Base-by-base conservation (phyloP, 1,140 invertebrate genomes). In the Bradynema listronoti region DNA sequence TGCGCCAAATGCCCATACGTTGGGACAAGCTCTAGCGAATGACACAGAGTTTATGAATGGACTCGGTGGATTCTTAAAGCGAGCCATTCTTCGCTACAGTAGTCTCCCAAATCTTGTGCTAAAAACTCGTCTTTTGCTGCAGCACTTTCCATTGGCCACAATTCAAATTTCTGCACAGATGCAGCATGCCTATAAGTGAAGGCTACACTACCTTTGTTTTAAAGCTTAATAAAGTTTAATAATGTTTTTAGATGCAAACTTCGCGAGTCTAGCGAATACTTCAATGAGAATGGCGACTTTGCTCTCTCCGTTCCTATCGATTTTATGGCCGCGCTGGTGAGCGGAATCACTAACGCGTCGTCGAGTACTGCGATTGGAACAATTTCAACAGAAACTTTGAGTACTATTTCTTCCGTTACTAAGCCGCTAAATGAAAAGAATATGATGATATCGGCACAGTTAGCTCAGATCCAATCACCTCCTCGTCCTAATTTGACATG, bases 101-200 rank as follows among this genome's bases (percentile, higher is more conserved):
- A 60, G 60, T 47, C 55, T 75, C 41, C 73, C 73, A 24, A 63
- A 78, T 57, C 36, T 76, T 2, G 76, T 76, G 6, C 39, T 76
- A 16, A 76, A 78, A 56, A 76, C 73, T 14, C 64, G 73, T 22
- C 66, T 76, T 32, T 47, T 76, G 7, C 61, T 76, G 5, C 73
- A 76, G 51, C 76, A 76, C 41, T 78, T 76, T 42, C 69, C 73
- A 14, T 39, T 76, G 24, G 73, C 73, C 14, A 62, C 76, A 46
- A 68, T 76, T 30, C 71, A 77, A 46, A 24, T 76, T 27, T 29
- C 56, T 3, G 29, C 61, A 25, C 59, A 25, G 39, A 47, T 67
- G 6, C 16, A 71, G 19, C 25, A 49, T 22, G 68, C 66, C 11
- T 49, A 68, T 19, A 69, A 33, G 63, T 65, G 33, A n/a, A 30